Percentiles rank a stretch among this genome's conserved stretches.
These are phyloP conservation scores for Cardiocondyla obscurior DNA, from an alignment of 1,140 invertebrate species.

Conservation along the genomic window DNA sequence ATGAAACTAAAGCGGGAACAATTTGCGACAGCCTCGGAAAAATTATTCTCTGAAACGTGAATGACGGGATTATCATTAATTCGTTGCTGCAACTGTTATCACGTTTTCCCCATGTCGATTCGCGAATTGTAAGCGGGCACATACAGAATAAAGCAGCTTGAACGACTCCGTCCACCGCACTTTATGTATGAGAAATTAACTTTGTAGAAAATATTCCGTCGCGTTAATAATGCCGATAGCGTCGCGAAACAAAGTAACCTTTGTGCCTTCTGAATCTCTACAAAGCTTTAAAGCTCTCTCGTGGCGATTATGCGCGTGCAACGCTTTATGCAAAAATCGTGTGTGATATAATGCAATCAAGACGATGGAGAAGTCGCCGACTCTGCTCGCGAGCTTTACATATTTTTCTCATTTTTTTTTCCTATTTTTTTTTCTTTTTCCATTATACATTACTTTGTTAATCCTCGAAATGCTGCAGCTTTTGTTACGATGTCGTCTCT, in stretches of 20 bases:
- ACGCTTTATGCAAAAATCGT: slow-evolving; percentile 53
- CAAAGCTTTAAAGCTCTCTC: slow-evolving; percentile 13
- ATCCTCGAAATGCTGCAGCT: slow-evolving; percentile 49
- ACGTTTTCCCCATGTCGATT: not conserved
- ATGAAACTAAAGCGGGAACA: slow-evolving; percentile 22
- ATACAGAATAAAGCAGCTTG: not conserved
- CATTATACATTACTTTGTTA: slow-evolving; percentile 63
- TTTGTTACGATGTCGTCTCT: slow-evolving; percentile 44
- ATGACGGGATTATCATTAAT: slow-evolving; percentile 4
- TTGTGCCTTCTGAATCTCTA: slow-evolving; percentile 17
- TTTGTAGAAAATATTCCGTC: slow-evolving; percentile 32
- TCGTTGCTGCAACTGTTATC: not conserved
- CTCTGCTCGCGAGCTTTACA: slow-evolving; percentile 43
- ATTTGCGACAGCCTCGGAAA: slow-evolving; percentile 16
- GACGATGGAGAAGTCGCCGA: slow-evolving; percentile 53
- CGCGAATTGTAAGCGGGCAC: slow-evolving; percentile 25
- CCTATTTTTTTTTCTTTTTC: slow-evolving; percentile 59
- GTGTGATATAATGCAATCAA: slow-evolving; percentile 16
- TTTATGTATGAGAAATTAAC: slow-evolving; percentile 12
- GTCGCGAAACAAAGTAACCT: slow-evolving; percentile 40
- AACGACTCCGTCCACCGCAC: not conserved
- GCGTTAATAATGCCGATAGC: slow-evolving; percentile 31
- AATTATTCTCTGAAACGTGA: not conserved
- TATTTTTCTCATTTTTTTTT: slow-evolving; percentile 60
- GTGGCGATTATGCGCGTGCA: not conserved